Evolutionary conservation across 2,797 vertebrate species (phyloP), one percentile per base, ranked within the genome.

Genomic region (Anabas testudineus): DNA sequence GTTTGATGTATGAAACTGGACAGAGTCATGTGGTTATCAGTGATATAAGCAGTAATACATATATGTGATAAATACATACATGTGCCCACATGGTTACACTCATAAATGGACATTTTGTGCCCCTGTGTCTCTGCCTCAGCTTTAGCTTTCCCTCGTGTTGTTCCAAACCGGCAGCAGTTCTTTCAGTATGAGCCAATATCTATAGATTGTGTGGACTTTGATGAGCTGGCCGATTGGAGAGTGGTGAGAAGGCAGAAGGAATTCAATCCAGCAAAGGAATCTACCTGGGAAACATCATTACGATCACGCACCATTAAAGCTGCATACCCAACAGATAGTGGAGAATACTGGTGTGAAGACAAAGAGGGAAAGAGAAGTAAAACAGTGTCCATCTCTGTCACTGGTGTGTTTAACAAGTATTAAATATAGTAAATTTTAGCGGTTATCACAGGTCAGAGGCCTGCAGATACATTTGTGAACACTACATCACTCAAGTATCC

Each of bases 281-380:
- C 14, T 4, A 41, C 7, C 14, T 41, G 39, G 53, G 9, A 26
- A 15, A 58, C 24, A 14, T 43, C 24, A 15, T 5, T 8, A 6
- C 22, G 18, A 26, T 0, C 32, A 0, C 71, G 64, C 42, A 30
- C n/a, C 13, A 69, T 84, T 36, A 10, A n/a, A 0, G 7, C 13
- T 6, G 0, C 0, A 6, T 0, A 48, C 61, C 19, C 10, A 9
- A 0, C 15, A 37, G 21, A 37, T 0, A 49, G 45, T 5, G 16
- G 59, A 24, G 22, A 36, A 19, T 61, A 61, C 32, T 61, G 59
- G 59, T 61, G 59, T 48, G 59, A 61, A 48, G 28, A 57, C 28
- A 13, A 32, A 21, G 42, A 19, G 0, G 41, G 56, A 21, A 18
- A 16, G 41, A 59, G 30, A 32, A 45, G 56, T 24, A 45, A 1